Conservation (phyloP, 1,140 invertebrate genomes). For the Drosophila watanabei region DNA sequence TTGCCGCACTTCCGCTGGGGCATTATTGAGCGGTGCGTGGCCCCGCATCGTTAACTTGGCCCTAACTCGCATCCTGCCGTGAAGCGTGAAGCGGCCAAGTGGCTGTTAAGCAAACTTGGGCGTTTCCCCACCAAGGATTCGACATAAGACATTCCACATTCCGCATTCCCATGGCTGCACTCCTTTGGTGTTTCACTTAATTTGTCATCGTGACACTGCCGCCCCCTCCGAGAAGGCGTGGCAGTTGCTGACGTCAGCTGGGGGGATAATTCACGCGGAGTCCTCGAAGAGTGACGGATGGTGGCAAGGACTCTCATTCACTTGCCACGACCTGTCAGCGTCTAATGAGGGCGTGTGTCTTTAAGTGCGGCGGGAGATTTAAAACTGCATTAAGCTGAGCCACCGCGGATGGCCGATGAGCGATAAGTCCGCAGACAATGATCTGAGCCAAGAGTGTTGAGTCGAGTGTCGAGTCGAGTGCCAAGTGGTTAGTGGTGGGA, state of each 20-base stretch:
- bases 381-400: constrained; percentile 56
- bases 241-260: constrained; percentile 62
- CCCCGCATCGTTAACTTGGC: constrained; percentile 67
- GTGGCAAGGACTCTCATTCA: constrained; percentile 32
- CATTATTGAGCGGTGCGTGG: constrained; percentile 63
- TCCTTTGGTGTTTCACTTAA: constrained; percentile 56
- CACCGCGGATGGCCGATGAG: constrained; percentile 46
- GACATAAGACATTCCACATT: constrained; percentile 24
- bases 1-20: constrained; percentile 69
- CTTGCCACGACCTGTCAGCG: constrained; percentile 20
- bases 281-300: constrained; percentile 54
- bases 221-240: constrained; percentile 54
- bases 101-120: constrained; percentile 51
- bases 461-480: constrained; percentile 37
- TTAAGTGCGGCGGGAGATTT: constrained; percentile 49
- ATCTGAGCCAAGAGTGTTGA: constrained; percentile 8
- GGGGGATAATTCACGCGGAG: constrained; percentile 26
- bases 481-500: constrained; percentile 25
- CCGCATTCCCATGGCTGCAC: constrained; percentile 34
- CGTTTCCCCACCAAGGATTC: constrained; percentile 27
- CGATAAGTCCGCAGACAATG: constrained; percentile 44
- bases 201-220: constrained; percentile 59
- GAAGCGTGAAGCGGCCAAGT: constrained; percentile 22
- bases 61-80: constrained; percentile 49
- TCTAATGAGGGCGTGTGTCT: constrained; percentile 47